Percentiles rank a stretch among this genome's conserved stretches.
Conservation (phyloP, 2,113 vertebrate species). For the Otolemur garnettii region DNA sequence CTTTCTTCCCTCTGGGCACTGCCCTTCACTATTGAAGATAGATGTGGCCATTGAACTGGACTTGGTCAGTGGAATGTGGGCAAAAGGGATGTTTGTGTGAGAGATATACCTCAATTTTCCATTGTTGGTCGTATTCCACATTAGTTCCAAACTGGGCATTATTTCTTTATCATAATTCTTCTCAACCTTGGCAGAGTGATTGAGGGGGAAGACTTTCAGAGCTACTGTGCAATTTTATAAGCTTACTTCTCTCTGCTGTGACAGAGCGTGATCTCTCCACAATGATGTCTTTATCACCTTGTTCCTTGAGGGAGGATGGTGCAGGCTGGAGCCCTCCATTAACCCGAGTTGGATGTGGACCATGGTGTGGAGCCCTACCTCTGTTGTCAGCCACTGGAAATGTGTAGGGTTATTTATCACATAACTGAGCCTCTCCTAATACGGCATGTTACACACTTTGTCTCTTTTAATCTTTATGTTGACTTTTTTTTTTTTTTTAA, state of each 20-base stretch:
- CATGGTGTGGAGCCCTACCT: background rate
- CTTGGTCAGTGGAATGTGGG: background rate
- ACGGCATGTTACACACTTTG: background rate
- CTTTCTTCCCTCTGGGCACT: background rate
- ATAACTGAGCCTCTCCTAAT: background rate
- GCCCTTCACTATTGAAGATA: background rate
- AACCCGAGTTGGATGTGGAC: background rate
- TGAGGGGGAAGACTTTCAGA: background rate
- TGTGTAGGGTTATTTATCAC: background rate
- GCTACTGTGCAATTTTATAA: background rate
- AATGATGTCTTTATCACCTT: no score
- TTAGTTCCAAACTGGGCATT: background rate
- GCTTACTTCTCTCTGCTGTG: background rate
- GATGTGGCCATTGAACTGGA: background rate
- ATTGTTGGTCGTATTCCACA: background rate
- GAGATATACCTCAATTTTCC: background rate
- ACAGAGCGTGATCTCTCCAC: fast-evolving
- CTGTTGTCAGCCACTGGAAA: no score
- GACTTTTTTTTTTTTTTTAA: no score
- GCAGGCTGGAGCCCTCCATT: background rate
- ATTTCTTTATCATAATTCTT: background rate
- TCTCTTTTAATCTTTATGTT: background rate
- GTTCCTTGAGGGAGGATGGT: background rate
- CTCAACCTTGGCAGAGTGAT: background rate
- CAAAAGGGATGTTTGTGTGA: background rate